These are phyloP conservation scores for Cichlasoma orientale DNA, from an alignment of 2,797 vertebrate genomes.

Conservation along the genomic window DNA sequence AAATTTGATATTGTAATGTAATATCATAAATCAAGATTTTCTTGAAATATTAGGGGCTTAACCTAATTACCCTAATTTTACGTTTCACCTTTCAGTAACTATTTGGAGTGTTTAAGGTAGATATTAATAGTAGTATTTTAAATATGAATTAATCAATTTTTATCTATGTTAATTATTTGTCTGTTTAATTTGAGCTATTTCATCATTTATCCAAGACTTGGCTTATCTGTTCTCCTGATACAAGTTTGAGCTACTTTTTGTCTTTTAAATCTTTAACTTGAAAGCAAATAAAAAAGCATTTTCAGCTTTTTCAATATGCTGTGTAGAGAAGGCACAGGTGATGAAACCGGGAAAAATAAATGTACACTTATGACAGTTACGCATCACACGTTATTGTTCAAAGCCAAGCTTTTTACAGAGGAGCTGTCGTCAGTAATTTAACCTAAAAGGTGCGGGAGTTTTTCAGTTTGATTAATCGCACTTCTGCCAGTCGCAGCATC, in stretches of 20 bases:
- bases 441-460: conserved; percentile 6
- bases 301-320: no score
- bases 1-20: background rate
- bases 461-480: conserved; percentile 16
- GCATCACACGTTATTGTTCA: background rate
- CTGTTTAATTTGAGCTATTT: background rate
- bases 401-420: background rate
- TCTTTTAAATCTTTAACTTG: background rate
- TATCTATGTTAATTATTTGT: background rate
- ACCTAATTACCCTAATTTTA: no score
- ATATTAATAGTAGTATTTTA: background rate
- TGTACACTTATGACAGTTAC: background rate
- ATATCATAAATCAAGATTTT: background rate
- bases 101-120: no score
- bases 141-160: background rate
- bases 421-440: background rate
- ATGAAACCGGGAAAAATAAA: background rate
- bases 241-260: background rate
- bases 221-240: background rate
- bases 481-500: background rate
- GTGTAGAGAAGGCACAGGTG: background rate
- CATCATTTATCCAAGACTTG: background rate
- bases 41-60: background rate
- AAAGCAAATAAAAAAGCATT: background rate
- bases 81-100: no score